Evolutionary conservation across 2,888 invertebrate species (phyloP).

Genomic region (Caenorhabditis virilis): DNA sequence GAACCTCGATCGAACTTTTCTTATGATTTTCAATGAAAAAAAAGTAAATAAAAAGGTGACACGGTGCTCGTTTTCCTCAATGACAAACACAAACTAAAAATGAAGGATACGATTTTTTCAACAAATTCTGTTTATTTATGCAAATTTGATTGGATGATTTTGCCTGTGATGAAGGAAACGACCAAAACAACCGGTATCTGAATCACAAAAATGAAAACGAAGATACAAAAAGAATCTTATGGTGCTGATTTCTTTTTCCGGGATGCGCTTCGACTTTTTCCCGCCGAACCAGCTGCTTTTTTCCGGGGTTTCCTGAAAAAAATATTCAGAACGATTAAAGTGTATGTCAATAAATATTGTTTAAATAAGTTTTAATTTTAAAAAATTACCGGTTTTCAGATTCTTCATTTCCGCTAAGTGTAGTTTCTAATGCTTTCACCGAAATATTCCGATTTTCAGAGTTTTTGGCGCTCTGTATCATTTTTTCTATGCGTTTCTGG

Average conservation of each 20-base stretch:
- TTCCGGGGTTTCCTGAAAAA: constrained; percentile 30
- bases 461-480: constrained; percentile 37
- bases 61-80: neutral
- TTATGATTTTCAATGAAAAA: neutral
- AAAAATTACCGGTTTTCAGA: constrained; percentile 17
- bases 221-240: no score
- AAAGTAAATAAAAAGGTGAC: neutral
- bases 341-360: neutral
- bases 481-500: constrained; percentile 45
- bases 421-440: constrained; percentile 43
- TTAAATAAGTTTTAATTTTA: neutral
- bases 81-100: neutral
- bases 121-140: constrained; percentile 14
- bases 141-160: constrained; percentile 8
- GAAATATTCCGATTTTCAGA: constrained; percentile 44
- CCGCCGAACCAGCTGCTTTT: constrained; percentile 17
- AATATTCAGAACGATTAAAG: neutral
- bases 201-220: no score
- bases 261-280: constrained; percentile 18
- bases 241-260: constrained; percentile 5
- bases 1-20: constrained; percentile 20
- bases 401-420: constrained; percentile 24
- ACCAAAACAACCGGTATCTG: neutral
- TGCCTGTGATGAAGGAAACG: neutral
- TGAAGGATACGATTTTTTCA: neutral